phyloP scores from a whole-genome alignment of 2,797 vertebrate species.

The Poecilia picta region DNA sequence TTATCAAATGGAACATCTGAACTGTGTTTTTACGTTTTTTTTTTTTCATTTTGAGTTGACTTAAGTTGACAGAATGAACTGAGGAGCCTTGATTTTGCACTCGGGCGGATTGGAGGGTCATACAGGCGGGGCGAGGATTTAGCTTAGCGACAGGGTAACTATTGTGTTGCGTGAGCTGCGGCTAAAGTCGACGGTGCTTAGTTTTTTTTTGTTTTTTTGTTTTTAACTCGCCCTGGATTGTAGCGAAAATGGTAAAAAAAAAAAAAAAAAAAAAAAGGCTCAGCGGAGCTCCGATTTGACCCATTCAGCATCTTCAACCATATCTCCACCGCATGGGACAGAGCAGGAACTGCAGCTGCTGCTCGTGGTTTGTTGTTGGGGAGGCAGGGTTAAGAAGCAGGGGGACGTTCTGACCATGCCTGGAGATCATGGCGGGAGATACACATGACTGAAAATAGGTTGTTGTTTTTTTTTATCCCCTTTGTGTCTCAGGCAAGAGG shows the following conservation, averaged over 20 bases:
- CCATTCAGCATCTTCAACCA: conserved; percentile 26
- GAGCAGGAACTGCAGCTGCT: conserved; percentile 10
- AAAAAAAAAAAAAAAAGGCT: neutral
- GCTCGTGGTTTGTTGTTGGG: conserved; percentile 14
- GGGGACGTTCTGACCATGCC: neutral
- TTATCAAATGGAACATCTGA: conserved; percentile 73
- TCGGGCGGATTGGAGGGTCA: conserved; percentile 64
- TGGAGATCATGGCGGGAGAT: conserved; percentile 25
- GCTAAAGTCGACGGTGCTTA: conserved; percentile 53
- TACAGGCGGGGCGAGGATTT: conserved; percentile 15
- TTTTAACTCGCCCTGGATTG: conserved; percentile 47
- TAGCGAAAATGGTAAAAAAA: conserved; percentile 55
- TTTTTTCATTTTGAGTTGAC: conserved; percentile 42
- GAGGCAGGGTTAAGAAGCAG: neutral
- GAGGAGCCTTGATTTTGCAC: conserved; percentile 83
- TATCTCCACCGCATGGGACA: neutral
- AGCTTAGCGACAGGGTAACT: conserved; percentile 5
- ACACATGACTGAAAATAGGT: conserved; percentile 50
- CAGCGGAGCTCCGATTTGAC: conserved; percentile 4
- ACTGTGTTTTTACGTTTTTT: conserved; percentile 24
- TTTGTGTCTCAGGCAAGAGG: conserved; percentile 40
- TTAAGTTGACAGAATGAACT: conserved; percentile 70
- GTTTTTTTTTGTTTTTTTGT: conserved; percentile 8
- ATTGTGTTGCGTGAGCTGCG: conserved; percentile 22
- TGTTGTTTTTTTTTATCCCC: neutral